Percentiles rank a stretch among this genome's conserved stretches.
Evolutionary conservation across 2,888 invertebrate genomes (phyloP).

Genomic region (Acrobasis consociella): DNA sequence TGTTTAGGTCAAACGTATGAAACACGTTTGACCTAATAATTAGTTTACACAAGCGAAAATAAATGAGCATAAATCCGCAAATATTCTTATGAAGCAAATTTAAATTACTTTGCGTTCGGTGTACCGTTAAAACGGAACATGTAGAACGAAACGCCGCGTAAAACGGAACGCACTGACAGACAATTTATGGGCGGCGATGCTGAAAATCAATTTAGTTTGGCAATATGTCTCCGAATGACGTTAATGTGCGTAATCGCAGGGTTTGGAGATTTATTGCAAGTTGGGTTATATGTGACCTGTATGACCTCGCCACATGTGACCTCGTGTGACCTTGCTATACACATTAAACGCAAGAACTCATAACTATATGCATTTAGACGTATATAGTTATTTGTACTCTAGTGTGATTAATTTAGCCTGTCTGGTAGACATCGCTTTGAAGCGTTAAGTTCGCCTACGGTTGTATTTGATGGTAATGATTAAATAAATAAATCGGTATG

Average conservation of each 20-base stretch:
- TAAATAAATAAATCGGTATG: no score
- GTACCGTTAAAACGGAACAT: background rate
- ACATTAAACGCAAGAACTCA: no score
- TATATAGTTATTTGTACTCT: no score
- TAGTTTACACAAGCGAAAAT: background rate
- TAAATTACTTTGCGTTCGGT: background rate
- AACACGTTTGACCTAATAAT: no score
- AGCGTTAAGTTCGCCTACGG: no score
- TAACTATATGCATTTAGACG: no score
- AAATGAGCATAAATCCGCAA: background rate
- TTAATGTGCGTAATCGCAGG: slow-evolving; percentile 6
- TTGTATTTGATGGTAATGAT: no score
- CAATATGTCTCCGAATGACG: slow-evolving; percentile 13
- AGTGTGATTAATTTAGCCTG: no score
- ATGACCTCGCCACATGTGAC: no score
- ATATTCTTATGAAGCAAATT: background rate
- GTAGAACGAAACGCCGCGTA: background rate
- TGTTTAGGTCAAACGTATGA: no score
- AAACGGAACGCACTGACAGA: slow-evolving; percentile 15
- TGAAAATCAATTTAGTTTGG: slow-evolving; percentile 21
- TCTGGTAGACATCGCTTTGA: no score
- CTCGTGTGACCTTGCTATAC: no score
- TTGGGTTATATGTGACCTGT: background rate
- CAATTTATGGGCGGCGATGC: slow-evolving; percentile 8
- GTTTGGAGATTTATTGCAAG: slow-evolving; percentile 5